Conservation (phyloP, 2,888 invertebrate genomes). For the Cantharis rustica region DNA sequence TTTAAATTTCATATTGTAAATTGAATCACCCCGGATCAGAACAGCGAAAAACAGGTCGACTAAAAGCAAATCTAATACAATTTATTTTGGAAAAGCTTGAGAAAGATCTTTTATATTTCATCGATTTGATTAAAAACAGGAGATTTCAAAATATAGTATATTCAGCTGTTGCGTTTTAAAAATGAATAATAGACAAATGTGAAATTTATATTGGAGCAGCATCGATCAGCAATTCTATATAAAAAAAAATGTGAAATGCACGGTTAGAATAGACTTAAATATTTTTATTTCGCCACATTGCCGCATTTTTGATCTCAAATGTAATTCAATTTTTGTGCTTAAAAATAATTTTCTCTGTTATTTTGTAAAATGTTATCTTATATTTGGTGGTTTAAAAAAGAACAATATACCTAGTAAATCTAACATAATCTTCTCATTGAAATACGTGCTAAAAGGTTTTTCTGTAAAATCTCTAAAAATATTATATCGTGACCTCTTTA, state of each 20-base stretch:
- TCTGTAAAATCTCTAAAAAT: not conserved
- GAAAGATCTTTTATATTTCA: constrained; percentile 23
- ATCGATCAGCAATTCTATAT: not conserved
- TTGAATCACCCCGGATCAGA: constrained; percentile 30
- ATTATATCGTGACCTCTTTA: constrained; percentile 1
- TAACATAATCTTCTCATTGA: constrained; percentile 7
- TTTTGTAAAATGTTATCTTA: not conserved
- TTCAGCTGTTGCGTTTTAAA: constrained; percentile 21
- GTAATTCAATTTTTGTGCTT: not conserved
- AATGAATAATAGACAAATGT: constrained; percentile 1
- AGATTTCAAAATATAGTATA: constrained; percentile 13
- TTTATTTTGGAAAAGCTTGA: constrained; percentile 20
- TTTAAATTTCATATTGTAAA: constrained; percentile 31
- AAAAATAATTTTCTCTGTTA: constrained; percentile 1
- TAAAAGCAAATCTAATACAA: constrained; percentile 29
- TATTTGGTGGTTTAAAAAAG: not conserved
- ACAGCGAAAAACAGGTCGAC: constrained; percentile 27
- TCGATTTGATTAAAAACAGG: constrained; percentile 25
- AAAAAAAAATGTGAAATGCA: not conserved
- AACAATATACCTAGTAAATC: not conserved
- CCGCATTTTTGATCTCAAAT: not conserved
- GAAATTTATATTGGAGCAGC: not conserved
- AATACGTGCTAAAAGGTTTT: constrained; percentile 11
- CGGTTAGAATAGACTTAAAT: not conserved
- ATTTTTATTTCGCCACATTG: not conserved